These are phyloP conservation scores for Porphyrio hochstetteri DNA, from an alignment of 2,113 vertebrate genomes.

Conservation along the genomic window DNA sequence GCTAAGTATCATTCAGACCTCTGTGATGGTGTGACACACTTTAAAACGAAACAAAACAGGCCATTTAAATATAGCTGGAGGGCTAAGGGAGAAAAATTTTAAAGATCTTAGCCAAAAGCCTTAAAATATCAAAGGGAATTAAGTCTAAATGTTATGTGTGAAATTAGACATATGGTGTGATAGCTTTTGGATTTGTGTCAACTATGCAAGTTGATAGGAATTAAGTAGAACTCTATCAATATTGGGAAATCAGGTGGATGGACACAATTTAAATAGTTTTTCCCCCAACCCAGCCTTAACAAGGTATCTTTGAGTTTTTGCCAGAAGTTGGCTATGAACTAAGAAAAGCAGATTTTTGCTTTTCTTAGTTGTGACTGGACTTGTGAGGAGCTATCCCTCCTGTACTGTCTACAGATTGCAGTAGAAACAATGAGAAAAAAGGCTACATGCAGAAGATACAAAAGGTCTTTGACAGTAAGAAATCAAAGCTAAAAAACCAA, in stretches of 20 bases:
- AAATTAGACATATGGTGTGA: background rate
- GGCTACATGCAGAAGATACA: background rate
- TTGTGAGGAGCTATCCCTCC: background rate
- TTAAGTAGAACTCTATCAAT: background rate
- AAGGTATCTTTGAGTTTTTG: background rate
- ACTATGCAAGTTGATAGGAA: background rate
- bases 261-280: background rate
- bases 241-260: background rate
- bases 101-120: background rate
- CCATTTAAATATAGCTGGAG: conserved; percentile 43
- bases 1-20: background rate
- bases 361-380: background rate
- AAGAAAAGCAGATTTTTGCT: background rate
- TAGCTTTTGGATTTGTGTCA: background rate
- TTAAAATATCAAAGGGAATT: conserved; percentile 6
- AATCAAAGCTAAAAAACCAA: background rate
- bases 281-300: background rate
- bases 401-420: background rate
- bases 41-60: background rate
- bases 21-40: background rate
- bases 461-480: background rate
- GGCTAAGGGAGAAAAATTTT: background rate
- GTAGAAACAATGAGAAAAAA: background rate
- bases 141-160: background rate
- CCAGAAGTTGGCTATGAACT: background rate